These are phyloP conservation scores for Busseola fusca DNA, from an alignment of 2,888 invertebrate species.

Conservation along the genomic window DNA sequence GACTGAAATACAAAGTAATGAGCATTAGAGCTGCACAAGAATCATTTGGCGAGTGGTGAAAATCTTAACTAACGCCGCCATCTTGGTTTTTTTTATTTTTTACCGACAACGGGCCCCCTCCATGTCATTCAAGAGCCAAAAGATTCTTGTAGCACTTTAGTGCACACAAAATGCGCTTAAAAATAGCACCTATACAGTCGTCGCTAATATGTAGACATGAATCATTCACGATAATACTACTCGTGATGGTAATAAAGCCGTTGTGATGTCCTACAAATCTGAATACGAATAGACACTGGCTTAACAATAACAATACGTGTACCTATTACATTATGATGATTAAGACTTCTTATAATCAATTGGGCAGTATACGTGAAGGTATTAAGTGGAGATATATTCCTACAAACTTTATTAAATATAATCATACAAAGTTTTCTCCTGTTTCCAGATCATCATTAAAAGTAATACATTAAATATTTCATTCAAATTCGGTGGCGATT, in stretches of 20 bases:
- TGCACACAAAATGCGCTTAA: too few relatives aligned
- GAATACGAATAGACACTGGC: slow-evolving; percentile 23
- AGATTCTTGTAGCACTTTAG: too few relatives aligned
- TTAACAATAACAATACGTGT: slow-evolving; percentile 33
- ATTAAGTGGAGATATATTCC: slow-evolving; percentile 27
- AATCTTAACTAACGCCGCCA: too few relatives aligned
- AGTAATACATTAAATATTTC: slow-evolving; percentile 30
- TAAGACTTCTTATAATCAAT: slow-evolving; percentile 27
- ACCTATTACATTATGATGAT: slow-evolving; percentile 31
- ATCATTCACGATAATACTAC: not conserved
- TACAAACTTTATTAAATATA: slow-evolving; percentile 28
- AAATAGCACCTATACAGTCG: too few relatives aligned
- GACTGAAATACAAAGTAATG: not conserved
- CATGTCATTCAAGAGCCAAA: too few relatives aligned
- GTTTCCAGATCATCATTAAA: slow-evolving; percentile 18
- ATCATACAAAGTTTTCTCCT: slow-evolving; percentile 12
- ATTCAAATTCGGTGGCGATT: slow-evolving; percentile 59
- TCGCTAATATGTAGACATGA: not conserved
- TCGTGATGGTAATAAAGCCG: not conserved
- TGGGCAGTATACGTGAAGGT: slow-evolving; percentile 21
- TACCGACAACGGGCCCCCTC: too few relatives aligned
- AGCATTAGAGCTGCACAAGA: not conserved
- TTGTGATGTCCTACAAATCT: slow-evolving; percentile 27
- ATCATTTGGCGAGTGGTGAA: too few relatives aligned
- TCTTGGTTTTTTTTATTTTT: too few relatives aligned